Evolutionary conservation across 2,797 vertebrate genomes (phyloP).

Genomic region (Typhlichthys eigenmanni): DNA sequence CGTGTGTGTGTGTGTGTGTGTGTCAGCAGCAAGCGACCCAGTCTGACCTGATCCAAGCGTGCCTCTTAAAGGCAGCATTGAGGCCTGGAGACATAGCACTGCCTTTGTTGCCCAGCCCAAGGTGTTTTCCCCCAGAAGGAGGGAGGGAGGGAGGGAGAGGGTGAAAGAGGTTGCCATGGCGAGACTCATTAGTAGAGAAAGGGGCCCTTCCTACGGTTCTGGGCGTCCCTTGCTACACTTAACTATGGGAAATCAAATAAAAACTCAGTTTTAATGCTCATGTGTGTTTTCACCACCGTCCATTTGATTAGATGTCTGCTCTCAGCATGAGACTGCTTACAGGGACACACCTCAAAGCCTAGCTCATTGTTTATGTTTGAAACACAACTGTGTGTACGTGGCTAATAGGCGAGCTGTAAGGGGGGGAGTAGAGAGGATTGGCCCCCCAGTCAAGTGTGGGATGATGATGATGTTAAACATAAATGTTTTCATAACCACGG

Average conservation of each 20-base stretch:
- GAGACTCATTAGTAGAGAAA: conserved; percentile 70
- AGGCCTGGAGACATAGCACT: too few species aligned
- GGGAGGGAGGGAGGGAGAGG: conserved; percentile 10
- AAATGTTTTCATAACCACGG: conserved; percentile 6
- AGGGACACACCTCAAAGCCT: conserved; percentile 9
- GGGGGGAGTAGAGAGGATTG: too few species aligned
- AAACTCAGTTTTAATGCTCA: conserved; percentile 50
- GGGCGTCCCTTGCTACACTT: conserved; percentile 61
- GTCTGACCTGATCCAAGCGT: too few species aligned
- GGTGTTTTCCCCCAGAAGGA: too few species aligned
- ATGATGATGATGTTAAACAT: background rate
- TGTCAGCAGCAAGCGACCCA: too few species aligned
- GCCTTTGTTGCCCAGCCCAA: too few species aligned
- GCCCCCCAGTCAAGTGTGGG: too few species aligned
- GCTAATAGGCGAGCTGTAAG: too few species aligned
- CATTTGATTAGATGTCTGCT: conserved; percentile 58
- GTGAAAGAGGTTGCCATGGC: conserved; percentile 22
- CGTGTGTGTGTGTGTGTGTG: too few species aligned
- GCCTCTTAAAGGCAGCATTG: too few species aligned
- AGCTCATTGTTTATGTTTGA: too few species aligned
- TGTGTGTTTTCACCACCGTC: conserved; percentile 58
- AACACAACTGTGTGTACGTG: too few species aligned
- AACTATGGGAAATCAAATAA: conserved; percentile 67
- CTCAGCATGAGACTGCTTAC: conserved; percentile 69
- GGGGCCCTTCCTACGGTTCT: conserved; percentile 51